These are phyloP conservation scores for Thalassoma bifasciatum DNA, from an alignment of 2,113 vertebrate species.

Conservation along the genomic window DNA sequence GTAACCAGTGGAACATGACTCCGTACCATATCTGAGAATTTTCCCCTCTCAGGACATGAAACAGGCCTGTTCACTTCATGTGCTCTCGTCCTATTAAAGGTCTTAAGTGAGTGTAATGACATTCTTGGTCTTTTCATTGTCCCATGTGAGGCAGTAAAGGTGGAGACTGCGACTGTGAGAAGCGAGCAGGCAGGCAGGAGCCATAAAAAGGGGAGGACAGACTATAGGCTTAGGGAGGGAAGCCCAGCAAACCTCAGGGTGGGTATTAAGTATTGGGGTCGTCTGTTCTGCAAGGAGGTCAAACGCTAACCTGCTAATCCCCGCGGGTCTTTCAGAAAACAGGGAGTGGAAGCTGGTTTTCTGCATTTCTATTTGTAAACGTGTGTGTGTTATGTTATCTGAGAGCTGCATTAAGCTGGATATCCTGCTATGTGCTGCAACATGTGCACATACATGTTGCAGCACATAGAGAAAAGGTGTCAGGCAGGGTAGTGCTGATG, in stretches of 20 bases:
- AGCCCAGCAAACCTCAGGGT: conserved; percentile 64
- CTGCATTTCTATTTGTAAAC: background rate
- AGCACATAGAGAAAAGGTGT: conserved; percentile 48
- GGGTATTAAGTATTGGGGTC: conserved; percentile 73
- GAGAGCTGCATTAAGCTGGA: conserved; percentile 28
- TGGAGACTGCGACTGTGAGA: conserved; percentile 67
- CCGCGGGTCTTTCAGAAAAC: conserved; percentile 40
- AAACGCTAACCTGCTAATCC: conserved; percentile 76
- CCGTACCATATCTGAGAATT: conserved; percentile 56
- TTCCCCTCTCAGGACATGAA: conserved; percentile 61
- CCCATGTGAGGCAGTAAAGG: conserved; percentile 72
- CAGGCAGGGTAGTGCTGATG: conserved; percentile 27
- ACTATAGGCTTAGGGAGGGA: conserved; percentile 63
- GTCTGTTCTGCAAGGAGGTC: conserved; percentile 67
- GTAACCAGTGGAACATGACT: conserved; percentile 70
- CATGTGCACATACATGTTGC: conserved; percentile 31
- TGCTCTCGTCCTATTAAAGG: conserved; percentile 67
- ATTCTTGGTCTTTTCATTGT: conserved; percentile 76
- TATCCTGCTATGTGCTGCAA: conserved; percentile 20
- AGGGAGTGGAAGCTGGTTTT: conserved; percentile 32
- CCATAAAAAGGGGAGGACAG: conserved; percentile 72
- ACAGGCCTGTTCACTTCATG: conserved; percentile 55
- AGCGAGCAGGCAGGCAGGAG: conserved; percentile 65
- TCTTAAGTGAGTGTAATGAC: conserved; percentile 77
- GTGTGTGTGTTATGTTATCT: conserved; percentile 21